A percentile compares a stretch with the other conserved stretches of the same genome.
Conservation (phyloP, 1,140 invertebrate genomes). For the Cyphomyrmex costatus region DNA sequence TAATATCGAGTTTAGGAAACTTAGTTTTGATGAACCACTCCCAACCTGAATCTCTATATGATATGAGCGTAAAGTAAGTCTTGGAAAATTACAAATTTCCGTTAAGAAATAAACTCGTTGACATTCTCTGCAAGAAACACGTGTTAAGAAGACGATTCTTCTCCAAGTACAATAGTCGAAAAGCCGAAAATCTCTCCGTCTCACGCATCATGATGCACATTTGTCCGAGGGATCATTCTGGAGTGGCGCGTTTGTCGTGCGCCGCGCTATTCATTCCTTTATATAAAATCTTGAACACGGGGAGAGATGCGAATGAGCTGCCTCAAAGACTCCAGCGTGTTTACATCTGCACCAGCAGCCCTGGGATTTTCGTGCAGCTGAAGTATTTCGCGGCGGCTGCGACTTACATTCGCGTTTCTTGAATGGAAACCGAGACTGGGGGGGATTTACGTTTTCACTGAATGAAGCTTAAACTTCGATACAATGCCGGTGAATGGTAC, state of each 20-base stretch:
- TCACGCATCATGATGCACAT: slow-evolving; percentile 31
- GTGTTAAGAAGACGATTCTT: not conserved
- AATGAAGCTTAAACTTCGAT: slow-evolving; percentile 70
- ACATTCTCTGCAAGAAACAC: slow-evolving; percentile 9
- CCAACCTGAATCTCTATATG: no score
- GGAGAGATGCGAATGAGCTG: slow-evolving; percentile 49
- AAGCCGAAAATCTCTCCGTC: slow-evolving; percentile 57
- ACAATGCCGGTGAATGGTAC: slow-evolving; percentile 65
- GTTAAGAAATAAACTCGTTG: slow-evolving; percentile 26
- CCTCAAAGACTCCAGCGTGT: slow-evolving; percentile 53
- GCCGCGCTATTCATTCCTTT: slow-evolving; percentile 46
- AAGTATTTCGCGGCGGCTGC: slow-evolving; percentile 59
- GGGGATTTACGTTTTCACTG: slow-evolving; percentile 66
- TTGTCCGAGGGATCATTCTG: slow-evolving; percentile 54
- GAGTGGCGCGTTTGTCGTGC: slow-evolving; percentile 70
- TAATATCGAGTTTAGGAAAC: no score
- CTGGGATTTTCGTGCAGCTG: slow-evolving; percentile 68
- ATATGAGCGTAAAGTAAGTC: not conserved
- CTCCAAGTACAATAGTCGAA: slow-evolving; percentile 6
- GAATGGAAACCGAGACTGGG: slow-evolving; percentile 63
- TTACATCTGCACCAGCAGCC: slow-evolving; percentile 66
- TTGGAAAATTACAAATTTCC: not conserved
- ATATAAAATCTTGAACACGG: slow-evolving; percentile 39
- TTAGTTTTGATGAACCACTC: no score
- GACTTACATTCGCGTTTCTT: slow-evolving; percentile 63